Conservation (phyloP, 1,140 invertebrate genomes). For the Brachionus koreanus region DNA sequence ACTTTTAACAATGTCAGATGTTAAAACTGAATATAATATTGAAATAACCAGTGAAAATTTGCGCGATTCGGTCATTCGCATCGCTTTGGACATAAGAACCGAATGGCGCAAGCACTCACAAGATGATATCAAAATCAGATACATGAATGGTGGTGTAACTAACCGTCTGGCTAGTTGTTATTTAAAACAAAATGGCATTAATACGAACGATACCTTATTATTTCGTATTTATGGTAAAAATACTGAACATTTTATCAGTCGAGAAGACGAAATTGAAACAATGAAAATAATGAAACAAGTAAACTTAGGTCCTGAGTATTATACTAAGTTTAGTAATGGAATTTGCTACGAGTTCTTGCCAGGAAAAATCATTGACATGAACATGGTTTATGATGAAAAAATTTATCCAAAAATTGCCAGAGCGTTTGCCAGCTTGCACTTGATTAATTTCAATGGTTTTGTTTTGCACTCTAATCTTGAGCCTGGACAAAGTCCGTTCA, state of each 20-base stretch:
- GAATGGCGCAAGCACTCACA: not conserved
- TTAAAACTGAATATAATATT: constrained; percentile 15
- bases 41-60: not conserved
- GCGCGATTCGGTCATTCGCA: not conserved
- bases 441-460: constrained; percentile 18
- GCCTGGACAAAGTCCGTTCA: not conserved
- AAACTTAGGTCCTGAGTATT: constrained; percentile 16
- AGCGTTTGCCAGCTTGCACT: constrained; percentile 46
- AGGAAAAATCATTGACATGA: constrained; percentile 71
- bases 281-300: constrained; percentile 39
- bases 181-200: constrained; percentile 2
- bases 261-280: constrained; percentile 25
- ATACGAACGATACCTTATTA: not conserved
- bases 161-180: constrained; percentile 36
- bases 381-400: constrained; percentile 67
- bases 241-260: constrained; percentile 34
- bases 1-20: constrained; percentile 32
- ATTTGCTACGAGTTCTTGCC: constrained; percentile 84
- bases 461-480: not conserved
- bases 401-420: constrained; percentile 56
- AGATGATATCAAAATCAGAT: not conserved
- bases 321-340: constrained; percentile 85
- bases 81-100: not conserved
- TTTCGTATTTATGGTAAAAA: constrained; percentile 35
- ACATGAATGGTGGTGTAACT: constrained; percentile 9